A percentile compares a stretch with the other conserved stretches of the same genome.
Evolutionary conservation across 2,113 vertebrate species (phyloP).

Genomic region (Pelvicachromis taeniatus): DNA sequence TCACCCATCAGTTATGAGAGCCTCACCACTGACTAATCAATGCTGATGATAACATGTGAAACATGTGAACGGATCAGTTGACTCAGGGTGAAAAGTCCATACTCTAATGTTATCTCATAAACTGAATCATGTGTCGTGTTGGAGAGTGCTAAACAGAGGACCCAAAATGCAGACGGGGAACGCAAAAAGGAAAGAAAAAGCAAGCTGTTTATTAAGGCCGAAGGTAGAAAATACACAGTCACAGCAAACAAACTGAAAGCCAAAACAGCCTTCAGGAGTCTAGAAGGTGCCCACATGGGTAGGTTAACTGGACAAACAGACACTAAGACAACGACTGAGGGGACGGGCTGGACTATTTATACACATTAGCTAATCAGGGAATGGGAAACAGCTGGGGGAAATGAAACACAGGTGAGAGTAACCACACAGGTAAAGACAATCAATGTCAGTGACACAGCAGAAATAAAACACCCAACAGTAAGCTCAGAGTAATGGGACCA

Average conservation of each 20-base stretch:
- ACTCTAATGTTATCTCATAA: not conserved
- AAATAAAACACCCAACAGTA: not conserved
- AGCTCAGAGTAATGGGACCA: not conserved
- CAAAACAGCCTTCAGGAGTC: accelerated
- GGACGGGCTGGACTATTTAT: accelerated
- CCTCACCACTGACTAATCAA: too few species aligned
- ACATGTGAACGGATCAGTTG: too few species aligned
- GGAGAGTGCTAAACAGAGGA: too few species aligned
- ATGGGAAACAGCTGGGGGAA: not conserved
- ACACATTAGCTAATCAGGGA: not conserved
- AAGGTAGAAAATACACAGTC: too few species aligned
- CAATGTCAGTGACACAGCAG: not conserved
- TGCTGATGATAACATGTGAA: too few species aligned
- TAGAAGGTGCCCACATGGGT: not conserved
- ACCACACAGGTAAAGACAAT: not conserved
- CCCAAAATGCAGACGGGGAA: too few species aligned
- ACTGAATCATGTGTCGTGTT: too few species aligned
- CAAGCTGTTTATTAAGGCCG: too few species aligned
- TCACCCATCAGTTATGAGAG: too few species aligned
- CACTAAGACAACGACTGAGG: not conserved
- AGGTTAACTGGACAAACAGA: not conserved
- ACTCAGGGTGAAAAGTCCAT: not conserved
- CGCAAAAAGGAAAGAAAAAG: too few species aligned
- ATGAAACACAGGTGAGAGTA: not conserved
- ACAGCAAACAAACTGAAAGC: too few species aligned